These are phyloP conservation scores for Chymomyza procnemis DNA, from an alignment of 2,888 invertebrate species.

Conservation along the genomic window DNA sequence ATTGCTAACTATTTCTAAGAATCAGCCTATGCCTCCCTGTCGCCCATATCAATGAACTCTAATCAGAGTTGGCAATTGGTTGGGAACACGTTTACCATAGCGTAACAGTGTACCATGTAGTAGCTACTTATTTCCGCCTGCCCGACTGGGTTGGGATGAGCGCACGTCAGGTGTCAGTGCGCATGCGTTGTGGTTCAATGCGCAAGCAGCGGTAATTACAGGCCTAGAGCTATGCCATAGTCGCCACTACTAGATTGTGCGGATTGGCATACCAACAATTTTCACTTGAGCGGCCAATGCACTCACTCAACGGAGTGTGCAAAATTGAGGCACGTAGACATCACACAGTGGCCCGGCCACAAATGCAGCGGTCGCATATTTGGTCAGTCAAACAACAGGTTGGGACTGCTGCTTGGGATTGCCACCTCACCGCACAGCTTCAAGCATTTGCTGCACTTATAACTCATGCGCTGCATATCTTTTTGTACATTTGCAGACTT, in stretches of 20 bases:
- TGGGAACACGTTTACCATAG: constrained; percentile 51
- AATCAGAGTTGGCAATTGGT: constrained; percentile 12
- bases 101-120: not conserved
- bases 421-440: not conserved
- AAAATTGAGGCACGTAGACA: constrained; percentile 30
- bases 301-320: constrained; percentile 3
- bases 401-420: not conserved
- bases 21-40: too few relatives aligned
- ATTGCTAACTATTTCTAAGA: not conserved
- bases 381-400: constrained; percentile 14
- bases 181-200: constrained; percentile 10
- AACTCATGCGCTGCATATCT: constrained; percentile 38
- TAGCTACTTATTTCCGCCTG: not conserved
- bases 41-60: constrained; percentile 59
- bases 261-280: not conserved
- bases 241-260: too few relatives aligned
- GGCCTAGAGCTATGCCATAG: not conserved
- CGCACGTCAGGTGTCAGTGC: constrained; percentile 10
- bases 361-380: constrained; percentile 8
- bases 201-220: constrained; percentile 7
- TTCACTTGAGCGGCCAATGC: constrained; percentile 20
- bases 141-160: constrained; percentile 8
- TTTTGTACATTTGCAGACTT: constrained; percentile 60
- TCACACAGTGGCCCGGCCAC: constrained; percentile 10
- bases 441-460: constrained; percentile 30